Base-by-base conservation (phyloP, 2,888 invertebrate genomes). In the Epistrophe eligans region DNA sequence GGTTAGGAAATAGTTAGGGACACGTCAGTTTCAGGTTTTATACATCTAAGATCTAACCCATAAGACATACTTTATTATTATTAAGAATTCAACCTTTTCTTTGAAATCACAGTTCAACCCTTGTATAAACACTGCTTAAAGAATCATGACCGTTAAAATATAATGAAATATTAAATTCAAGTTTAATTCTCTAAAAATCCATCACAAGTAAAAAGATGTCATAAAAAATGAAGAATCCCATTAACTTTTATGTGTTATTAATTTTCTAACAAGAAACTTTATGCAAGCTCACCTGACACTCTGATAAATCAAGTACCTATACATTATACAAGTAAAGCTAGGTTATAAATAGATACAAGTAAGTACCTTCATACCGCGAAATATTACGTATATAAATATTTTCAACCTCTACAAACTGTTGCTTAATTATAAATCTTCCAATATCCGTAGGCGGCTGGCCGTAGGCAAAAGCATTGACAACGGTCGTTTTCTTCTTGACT, bases 401-500 rank as follows among this genome's bases (percentile, higher is more conserved):
- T 55, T 15, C 8, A 55, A 28, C 28, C 13, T 32, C 9, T n/a
- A 2, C 4, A 4, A 6, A 52, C 28, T 55, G 28, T 55, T 32
- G 55, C 28, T n/a, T 55, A 32, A 55, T 55, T 32, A n/a, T 11
- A 55, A 55, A 55, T 55, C 15, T 55, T 52, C 28, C 28, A 55
- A 32, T n/a, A 32, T 9, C 55, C 55, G 8, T 9, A 32, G 9
- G 28, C 28, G 1, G n/a, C n/a, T n/a, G n/a, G n/a, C n/a, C n/a
- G 8, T 9, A 32, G 9, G 28, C 9, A 9, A 15, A 32, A n/a
- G 9, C 55, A n/a, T 32, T 55, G 4, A 55, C 28, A 55, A 55
- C 9, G 15, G 55, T 52, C 52, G 24, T 52, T 52, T 24, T 7
- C 4, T 52, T 0, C 19, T 6, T 6, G 8, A 52, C 28, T 28